Conservation (phyloP, 2,113 vertebrate species). For the Cavia aperea region DNA sequence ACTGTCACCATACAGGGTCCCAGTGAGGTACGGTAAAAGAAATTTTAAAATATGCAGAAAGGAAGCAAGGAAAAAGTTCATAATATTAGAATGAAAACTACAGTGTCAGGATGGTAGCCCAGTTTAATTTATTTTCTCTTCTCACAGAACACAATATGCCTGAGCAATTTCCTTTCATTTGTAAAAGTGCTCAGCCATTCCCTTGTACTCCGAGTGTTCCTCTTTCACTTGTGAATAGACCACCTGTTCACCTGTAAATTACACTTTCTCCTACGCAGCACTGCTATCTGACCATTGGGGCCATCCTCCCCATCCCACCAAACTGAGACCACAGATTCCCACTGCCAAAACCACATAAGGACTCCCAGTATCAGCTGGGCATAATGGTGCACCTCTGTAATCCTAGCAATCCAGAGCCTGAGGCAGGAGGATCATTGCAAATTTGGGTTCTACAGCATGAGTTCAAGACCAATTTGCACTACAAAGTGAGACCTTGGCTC, state of each 20-base stretch:
- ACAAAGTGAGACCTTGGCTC: not conserved
- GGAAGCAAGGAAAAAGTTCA: not conserved
- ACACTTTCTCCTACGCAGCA: not conserved
- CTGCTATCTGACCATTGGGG: not conserved
- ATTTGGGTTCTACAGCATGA: not conserved
- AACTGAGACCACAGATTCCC: not conserved
- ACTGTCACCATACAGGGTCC: not conserved
- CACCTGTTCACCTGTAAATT: not conserved
- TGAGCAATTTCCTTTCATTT: not conserved
- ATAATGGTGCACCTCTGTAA: not conserved
- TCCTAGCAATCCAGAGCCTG: not conserved
- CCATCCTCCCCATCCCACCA: not conserved
- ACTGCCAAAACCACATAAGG: not conserved
- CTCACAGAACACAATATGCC: not conserved
- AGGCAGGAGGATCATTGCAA: not conserved
- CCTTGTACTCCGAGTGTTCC: not conserved
- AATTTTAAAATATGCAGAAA: not conserved
- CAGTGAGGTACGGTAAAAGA: not conserved
- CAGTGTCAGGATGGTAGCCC: not conserved
- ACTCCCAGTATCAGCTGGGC: not conserved
- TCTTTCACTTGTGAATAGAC: not conserved
- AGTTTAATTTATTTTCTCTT: not conserved
- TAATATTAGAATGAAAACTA: not conserved
- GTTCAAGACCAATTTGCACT: not conserved
- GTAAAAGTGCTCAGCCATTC: not conserved